Conservation (phyloP, 2,113 vertebrate genomes). For the Serinus canaria region DNA sequence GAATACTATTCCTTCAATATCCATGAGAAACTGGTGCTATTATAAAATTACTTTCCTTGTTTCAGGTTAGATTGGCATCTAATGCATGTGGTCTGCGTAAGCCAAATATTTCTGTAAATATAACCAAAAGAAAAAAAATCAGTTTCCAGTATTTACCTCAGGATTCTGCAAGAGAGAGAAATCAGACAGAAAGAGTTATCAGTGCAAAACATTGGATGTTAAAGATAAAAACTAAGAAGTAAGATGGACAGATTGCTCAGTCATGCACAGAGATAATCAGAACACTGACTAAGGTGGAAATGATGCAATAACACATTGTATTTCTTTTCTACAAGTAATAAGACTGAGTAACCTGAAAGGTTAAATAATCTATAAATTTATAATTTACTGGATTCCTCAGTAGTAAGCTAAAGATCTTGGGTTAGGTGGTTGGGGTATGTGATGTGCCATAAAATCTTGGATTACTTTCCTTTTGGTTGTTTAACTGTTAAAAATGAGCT, state of each 20-base stretch:
- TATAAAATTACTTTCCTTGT: not conserved
- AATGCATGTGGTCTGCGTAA: not conserved
- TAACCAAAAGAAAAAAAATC: not conserved
- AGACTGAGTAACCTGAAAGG: not conserved
- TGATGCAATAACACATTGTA: not conserved
- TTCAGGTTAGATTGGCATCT: not conserved
- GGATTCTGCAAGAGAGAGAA: not conserved
- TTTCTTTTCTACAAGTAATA: not conserved
- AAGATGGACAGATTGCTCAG: fast-evolving
- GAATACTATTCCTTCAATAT: not conserved
- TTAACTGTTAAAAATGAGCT: not conserved
- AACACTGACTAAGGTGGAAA: not conserved
- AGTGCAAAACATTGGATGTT: not conserved
- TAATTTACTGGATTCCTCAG: not conserved
- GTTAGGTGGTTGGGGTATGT: not conserved
- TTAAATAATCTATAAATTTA: not conserved
- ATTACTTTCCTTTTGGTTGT: not conserved
- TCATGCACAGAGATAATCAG: not conserved
- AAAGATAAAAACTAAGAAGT: not conserved
- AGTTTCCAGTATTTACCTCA: not conserved
- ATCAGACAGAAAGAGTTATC: not conserved
- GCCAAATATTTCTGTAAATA: not conserved
- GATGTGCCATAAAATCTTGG: not conserved
- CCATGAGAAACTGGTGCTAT: not conserved
- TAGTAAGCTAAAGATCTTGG: not conserved